Evolutionary conservation across 2,888 invertebrate species (phyloP), one percentile per base, ranked within the genome.

Genomic region (Lasius platythorax): DNA sequence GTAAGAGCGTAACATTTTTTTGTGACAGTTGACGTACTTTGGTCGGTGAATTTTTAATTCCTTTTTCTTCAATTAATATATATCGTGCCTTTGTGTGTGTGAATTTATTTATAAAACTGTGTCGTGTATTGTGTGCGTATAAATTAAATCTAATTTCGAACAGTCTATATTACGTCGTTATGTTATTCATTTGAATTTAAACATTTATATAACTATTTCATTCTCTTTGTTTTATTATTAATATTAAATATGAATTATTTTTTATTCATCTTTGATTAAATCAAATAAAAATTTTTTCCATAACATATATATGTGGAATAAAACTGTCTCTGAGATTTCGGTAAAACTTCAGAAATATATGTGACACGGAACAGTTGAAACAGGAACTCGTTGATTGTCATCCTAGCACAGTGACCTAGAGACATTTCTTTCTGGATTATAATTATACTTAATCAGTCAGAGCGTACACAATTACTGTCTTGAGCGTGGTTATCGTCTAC

Each of bases 381-480:
- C 37, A 68, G 61, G 9, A 81, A 81, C 50, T 61, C 23, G 46
- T 68, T 61, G 70, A 58, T 58, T 18, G 30, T 15, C 66, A 68
- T 58, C 70, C 61, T 87, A 78, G 82, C 63, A 73, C 73, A 82
- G 72, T 87, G 85, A 88, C 87, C 53, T 86, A 83, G 85, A 88
- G 87, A 90, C 87, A 86, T 90, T 88, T 90, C 86, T 88, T 88
- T 85, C 81, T 81, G 76, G 85, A 88, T 85, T 85, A 88, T 88
- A 90, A 90, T 90, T 90, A 88, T 83, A 63, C 50, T 84, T 90
- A 89, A 88, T 90, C 90, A 89, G 85, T 87, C 85, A 86, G 76
- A 67, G 72, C 68, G 86, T 72, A 70, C 84, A 87, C 87, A 85
- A 89, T 89, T 89, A 84, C 87, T 75, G 78, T 66, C 84, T 84